phyloP scores from a whole-genome alignment of 2,888 invertebrate species.

The Lasioglossum figueresi region DNA sequence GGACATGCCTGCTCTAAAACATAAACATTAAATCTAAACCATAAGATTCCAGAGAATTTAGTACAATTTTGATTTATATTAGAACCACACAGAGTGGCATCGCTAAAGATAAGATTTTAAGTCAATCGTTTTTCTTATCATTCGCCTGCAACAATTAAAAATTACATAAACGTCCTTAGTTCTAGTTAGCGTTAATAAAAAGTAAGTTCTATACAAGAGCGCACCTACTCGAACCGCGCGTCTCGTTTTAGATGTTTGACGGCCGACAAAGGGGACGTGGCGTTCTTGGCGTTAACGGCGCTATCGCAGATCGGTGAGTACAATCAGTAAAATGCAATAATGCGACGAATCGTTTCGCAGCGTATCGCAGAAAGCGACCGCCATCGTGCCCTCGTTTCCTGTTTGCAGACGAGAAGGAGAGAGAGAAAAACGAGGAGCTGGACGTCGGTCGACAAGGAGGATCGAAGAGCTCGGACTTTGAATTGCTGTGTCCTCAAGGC shows the following conservation, averaged over 20 bases:
- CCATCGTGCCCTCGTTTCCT: not conserved
- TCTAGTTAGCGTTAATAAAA: too few species aligned
- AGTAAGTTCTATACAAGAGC: too few species aligned
- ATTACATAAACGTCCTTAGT: too few species aligned
- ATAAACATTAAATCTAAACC: too few species aligned
- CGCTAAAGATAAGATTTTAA: too few species aligned
- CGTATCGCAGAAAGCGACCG: not conserved
- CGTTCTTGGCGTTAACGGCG: slow-evolving; percentile 82
- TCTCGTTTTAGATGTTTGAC: slow-evolving; percentile 80
- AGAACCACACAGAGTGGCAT: too few species aligned
- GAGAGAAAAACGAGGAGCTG: not conserved
- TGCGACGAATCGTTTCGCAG: not conserved
- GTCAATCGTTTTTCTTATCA: too few species aligned
- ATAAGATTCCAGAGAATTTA: too few species aligned
- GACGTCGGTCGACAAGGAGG: not conserved
- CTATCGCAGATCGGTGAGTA: slow-evolving; percentile 67
- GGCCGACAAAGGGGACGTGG: slow-evolving; percentile 84
- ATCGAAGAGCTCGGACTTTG: slow-evolving; percentile 84
- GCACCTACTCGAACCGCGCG: not conserved
- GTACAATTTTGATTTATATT: too few species aligned
- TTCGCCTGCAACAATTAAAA: too few species aligned
- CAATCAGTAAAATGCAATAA: too few species aligned
- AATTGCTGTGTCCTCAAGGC: slow-evolving; percentile 88
- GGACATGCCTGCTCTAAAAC: too few species aligned
- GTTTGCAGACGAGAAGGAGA: not conserved